Conservation (phyloP, 2,888 invertebrate species). For the Scaptomyza flava region DNA sequence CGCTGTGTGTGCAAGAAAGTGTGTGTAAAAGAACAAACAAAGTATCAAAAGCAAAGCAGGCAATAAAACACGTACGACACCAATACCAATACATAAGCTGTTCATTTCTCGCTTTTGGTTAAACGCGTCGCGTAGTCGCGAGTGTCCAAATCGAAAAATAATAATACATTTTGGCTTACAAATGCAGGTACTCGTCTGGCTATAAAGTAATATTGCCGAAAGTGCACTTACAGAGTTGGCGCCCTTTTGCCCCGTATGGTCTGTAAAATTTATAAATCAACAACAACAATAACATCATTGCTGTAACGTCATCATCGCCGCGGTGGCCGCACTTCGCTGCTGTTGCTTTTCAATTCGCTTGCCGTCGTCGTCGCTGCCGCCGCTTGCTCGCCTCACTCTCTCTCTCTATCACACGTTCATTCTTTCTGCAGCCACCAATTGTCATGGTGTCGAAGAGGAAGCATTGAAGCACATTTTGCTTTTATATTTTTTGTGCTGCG, state of each 20-base stretch:
- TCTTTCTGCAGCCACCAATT: slow-evolving; percentile 76
- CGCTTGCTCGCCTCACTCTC: slow-evolving; percentile 29
- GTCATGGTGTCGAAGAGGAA: slow-evolving; percentile 70
- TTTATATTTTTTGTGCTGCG: slow-evolving; percentile 45
- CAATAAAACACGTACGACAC: slow-evolving; percentile 65
- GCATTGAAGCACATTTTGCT: slow-evolving; percentile 73
- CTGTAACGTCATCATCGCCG: slow-evolving; percentile 60
- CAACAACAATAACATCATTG: slow-evolving; percentile 37
- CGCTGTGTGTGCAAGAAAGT: slow-evolving; percentile 66
- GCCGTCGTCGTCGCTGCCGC: slow-evolving; percentile 43
- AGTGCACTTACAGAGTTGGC: slow-evolving; percentile 24
- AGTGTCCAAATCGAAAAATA: slow-evolving; percentile 23
- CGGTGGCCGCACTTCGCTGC: slow-evolving; percentile 59
- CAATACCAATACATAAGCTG: slow-evolving; percentile 51
- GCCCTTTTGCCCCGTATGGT: slow-evolving; percentile 25
- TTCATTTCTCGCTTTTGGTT: slow-evolving; percentile 54
- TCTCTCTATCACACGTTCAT: slow-evolving; percentile 61
- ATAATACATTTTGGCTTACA: slow-evolving; percentile 11
- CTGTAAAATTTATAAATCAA: slow-evolving; percentile 20
- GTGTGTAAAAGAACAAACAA: slow-evolving; percentile 77
- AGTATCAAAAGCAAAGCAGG: slow-evolving; percentile 69
- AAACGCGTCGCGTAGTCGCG: slow-evolving; percentile 45
- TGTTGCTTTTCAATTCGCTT: slow-evolving; percentile 78
- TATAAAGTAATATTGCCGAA: slow-evolving; percentile 8
- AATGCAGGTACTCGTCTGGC: slow-evolving; percentile 14